Base-by-base conservation (phyloP, 2,888 invertebrate species). In the Melanotus villosus region DNA sequence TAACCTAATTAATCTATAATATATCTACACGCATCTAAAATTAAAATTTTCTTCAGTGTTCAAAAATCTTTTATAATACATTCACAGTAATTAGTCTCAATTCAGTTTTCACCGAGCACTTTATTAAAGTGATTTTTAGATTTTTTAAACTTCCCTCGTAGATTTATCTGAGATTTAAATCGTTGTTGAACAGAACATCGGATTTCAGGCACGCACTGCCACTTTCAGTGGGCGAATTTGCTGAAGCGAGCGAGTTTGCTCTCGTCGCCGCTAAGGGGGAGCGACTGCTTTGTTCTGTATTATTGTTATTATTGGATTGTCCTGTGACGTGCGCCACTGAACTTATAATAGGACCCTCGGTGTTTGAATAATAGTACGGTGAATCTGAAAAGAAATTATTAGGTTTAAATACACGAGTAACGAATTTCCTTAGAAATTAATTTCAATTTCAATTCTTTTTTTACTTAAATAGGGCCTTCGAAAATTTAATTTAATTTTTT, bases 251-350 rank as follows among this genome's bases (percentile, higher is more conserved):
- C 21, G 91, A 91, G 80, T 91, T 91, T 23, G 91, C 91, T 74
- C 91, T 85, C 36, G 91, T 92, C 19, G 91, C 91, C 70, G 91
- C 91, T 76, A 91, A 83, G 62, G 91, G 91, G 71, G 91, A 91
- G 68, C 91, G 88, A 79, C 91, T 89, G 74, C 89, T 91, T 76
- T 88, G 88, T 78, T 89, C 89, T 16, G 84, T 75, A 73, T 57
- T 63, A n/a, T n/a, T n/a, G n/a, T n/a, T n/a, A n/a, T 52, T 73
- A 78, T 75, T 63, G 77, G 70, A 30, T 36, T 69, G 73, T 65
- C 74, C 76, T 66, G 72, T 73, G n/a, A 76, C 52, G 68, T 75
- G 75, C 45, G 76, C 71, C 72, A 76, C 75, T 58, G 76, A 74
- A 72, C 76, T 80, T 71, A 76, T 79, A 64, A 78, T 73, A 57